Evolutionary conservation across 2,113 vertebrate genomes (phyloP), one percentile per base, ranked within the genome.

Genomic region (Sminthopsis crassicaudata): DNA sequence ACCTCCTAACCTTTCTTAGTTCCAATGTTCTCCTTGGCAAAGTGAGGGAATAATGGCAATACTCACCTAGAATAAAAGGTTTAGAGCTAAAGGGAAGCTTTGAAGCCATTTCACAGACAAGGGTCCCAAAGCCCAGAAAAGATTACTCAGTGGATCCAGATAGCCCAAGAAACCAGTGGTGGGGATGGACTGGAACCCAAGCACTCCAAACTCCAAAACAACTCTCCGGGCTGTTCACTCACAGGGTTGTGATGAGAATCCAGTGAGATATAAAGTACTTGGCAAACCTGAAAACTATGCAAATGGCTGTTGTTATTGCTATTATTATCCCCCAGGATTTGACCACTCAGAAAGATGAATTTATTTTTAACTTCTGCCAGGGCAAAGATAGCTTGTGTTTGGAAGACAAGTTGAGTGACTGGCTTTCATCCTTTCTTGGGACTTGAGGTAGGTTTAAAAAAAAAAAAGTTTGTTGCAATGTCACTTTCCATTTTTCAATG

Each of bases 401-500:
- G 95, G 97, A 96, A 93, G 89, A 89, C 90, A 93, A 95, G 93
- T 94, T 55, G 88, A 96, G 67, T 92, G 94, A 94, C 54, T 53
- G 89, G 90, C 46, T 91, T 93, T 94, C 5, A 54, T 93, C 90
- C 46, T 84, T 94, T 93, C 96, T 96, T 91, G 89, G 0, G 53
- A 94, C 89, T 94, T 42, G 50, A 50, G 7, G 0, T 8, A 50
- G 42, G 91, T 52, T 67, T 46, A 3, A 94, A 94, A 91, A 92
- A 91, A 92, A 27, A 92, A 90, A 53, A 88, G 95, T 95, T 95
- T 94, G 96, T 93, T 95, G 89, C 94, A 55, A 10, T 89, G 96
- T 95, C 53, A 16, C 96, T 91, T 98, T 95, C 96, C 95, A 92
- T 96, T 97, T 96, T 97, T 97, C 97, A 94, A 6, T 96, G 94